Evolutionary conservation across 2,797 vertebrate species (phyloP).

Genomic region (Neosilurus hyrtlii): DNA sequence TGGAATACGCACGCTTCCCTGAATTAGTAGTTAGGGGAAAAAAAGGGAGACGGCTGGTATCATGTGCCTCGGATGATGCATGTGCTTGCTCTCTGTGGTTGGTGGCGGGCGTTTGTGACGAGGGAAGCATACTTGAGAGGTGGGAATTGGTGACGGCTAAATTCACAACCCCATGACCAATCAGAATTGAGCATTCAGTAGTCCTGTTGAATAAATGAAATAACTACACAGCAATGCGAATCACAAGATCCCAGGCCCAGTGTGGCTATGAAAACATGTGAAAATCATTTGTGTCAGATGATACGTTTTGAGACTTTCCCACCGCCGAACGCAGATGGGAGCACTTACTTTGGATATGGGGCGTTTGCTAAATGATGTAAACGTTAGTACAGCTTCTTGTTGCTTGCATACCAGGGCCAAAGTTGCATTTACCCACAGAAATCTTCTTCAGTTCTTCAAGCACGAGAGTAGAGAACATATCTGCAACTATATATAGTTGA

Average conservation of each 20-base stretch:
- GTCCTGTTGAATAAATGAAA: not conserved
- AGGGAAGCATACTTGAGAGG: no score
- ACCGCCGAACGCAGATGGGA: not conserved
- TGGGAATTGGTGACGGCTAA: no score
- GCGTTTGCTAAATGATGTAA: not conserved
- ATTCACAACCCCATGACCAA: not conserved
- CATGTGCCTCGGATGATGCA: no score
- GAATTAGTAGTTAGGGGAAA: no score
- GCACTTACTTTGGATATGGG: not conserved
- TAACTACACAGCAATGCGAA: not conserved
- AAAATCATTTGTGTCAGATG: not conserved
- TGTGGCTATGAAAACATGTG: not conserved
- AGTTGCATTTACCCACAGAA: not conserved
- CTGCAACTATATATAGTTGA: not conserved
- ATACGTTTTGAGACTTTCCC: not conserved
- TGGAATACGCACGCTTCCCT: no score
- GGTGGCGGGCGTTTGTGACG: no score
- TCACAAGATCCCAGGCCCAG: not conserved
- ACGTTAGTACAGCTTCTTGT: not conserved
- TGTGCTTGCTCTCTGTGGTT: no score
- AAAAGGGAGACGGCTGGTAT: no score
- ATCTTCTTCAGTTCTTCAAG: no score
- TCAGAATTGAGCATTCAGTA: not conserved
- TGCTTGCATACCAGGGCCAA: not conserved
- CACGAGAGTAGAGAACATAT: no score